Conservation (phyloP, 2,888 invertebrate genomes). For the Pachydiplax longipennis region DNA sequence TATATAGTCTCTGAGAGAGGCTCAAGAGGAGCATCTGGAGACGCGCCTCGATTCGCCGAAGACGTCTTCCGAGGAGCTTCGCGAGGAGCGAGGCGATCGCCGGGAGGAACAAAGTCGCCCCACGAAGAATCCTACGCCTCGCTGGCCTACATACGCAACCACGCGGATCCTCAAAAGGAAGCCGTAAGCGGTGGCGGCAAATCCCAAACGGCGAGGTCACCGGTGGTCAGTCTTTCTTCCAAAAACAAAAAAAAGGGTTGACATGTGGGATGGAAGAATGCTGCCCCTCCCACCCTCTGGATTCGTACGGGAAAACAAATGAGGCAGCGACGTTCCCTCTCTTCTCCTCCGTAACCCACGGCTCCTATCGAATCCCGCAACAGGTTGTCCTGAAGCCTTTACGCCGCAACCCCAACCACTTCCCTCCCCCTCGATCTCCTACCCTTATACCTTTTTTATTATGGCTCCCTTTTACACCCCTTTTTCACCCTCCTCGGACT, state of each 20-base stretch:
- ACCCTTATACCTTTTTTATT: not conserved
- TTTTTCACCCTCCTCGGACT: not conserved
- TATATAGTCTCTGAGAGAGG: too few species aligned
- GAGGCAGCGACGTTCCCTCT: not conserved
- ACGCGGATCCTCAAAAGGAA: not conserved
- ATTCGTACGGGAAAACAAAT: conserved; percentile 5
- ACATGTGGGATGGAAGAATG: not conserved
- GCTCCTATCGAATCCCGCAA: not conserved
- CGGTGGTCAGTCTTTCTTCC: not conserved
- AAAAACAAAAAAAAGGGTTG: not conserved
- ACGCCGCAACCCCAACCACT: not conserved
- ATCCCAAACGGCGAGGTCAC: not conserved
- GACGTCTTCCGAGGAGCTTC: too few species aligned
- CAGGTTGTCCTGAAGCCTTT: conserved; percentile 16
- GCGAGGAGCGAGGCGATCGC: too few species aligned
- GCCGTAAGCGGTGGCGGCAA: too few species aligned
- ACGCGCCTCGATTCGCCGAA: too few species aligned
- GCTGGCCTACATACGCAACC: not conserved
- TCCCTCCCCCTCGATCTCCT: not conserved
- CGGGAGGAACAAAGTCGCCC: not conserved
- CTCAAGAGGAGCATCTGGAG: too few species aligned
- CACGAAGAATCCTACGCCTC: not conserved
- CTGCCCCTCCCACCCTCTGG: not conserved
- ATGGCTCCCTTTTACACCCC: not conserved
- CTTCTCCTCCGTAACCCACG: not conserved